Evolutionary conservation across 2,888 invertebrate genomes (phyloP), one percentile per base, ranked within the genome.

Genomic region (Agrilus mali): DNA sequence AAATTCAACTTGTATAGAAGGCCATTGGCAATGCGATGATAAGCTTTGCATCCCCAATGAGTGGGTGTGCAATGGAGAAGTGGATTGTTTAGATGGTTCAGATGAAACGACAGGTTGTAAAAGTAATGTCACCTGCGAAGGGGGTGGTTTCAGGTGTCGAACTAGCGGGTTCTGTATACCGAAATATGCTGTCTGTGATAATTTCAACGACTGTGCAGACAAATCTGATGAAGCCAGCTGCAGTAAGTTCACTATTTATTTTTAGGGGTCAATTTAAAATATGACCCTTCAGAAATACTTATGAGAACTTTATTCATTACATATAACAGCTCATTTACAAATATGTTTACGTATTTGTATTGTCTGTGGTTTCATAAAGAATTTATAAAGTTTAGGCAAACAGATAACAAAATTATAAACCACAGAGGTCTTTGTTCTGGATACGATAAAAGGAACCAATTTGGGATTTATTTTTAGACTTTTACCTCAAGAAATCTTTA

Each of bases 141-240:
- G 22, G 7, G 22, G 20, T 4, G 80, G 76, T 0, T 86, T 80
- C 59, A 61, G 65, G 15, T 86, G 86, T 52, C 61, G 60, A 10
- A 27, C 2, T 7, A 73, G 74, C 53, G 67, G 69, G 7, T 67
- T 68, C 36, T 78, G 78, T 51, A 58, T 78, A 36, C 67, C 69
- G 7, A 61, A 65, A 2, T 62, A 65, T 49, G 74, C 73, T 71
- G 58, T 65, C 20, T 80, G 78, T 53, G 75, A 76, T 58, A 73
- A 71, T 2, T 48, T 55, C n/a, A 62, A 70, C 48, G 77, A 78
- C 52, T 79, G 78, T 48, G 61, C 65, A 4, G 78, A 78, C 63
- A 67, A 67, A 37, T 71, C 71, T 46, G 75, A 75, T 58, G 75
- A 75, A 53, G 50, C 56, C 6, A 61, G 69, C 50, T 76, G 77